A percentile compares a stretch with the other conserved stretches of the same genome.
Evolutionary conservation across 2,888 invertebrate genomes (phyloP).

Genomic region (Pristionchus arcanus): DNA sequence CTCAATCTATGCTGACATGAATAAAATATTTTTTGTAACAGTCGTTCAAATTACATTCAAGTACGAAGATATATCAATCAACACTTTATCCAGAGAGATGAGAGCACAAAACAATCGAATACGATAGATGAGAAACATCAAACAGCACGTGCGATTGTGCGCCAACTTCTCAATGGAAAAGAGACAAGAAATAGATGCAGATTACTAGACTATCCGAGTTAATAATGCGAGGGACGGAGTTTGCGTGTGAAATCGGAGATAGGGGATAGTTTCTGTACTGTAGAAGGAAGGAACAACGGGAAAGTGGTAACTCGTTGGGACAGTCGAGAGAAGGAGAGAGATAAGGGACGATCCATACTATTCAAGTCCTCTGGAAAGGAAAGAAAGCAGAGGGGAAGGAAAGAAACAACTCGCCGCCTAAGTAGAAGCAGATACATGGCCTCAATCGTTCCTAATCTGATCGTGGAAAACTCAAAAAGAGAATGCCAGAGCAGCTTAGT

Average conservation of each 20-base stretch:
- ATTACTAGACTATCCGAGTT: constrained; percentile 7
- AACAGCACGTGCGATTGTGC: background rate
- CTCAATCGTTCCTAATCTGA: constrained; percentile 43
- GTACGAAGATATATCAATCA: background rate
- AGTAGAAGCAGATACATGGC: constrained; percentile 39
- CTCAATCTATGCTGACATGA: too few species aligned
- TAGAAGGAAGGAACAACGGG: background rate
- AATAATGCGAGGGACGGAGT: background rate
- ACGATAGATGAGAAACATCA: background rate
- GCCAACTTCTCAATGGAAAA: background rate
- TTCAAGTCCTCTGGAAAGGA: background rate
- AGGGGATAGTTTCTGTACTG: background rate
- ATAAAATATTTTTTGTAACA: background rate
- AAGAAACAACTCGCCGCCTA: background rate
- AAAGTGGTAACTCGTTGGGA: constrained; percentile 4
- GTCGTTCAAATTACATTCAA: background rate
- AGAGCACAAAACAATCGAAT: background rate
- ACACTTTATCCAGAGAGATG: constrained; percentile 30
- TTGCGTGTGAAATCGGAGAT: background rate
- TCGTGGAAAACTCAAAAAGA: background rate
- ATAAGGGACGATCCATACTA: background rate
- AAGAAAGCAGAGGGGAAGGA: background rate
- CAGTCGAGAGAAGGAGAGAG: background rate
- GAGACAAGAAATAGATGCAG: background rate
- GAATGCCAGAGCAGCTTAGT: background rate